Base-by-base conservation (phyloP, 2,888 invertebrate genomes). In the Zootermopsis nevadensis region DNA sequence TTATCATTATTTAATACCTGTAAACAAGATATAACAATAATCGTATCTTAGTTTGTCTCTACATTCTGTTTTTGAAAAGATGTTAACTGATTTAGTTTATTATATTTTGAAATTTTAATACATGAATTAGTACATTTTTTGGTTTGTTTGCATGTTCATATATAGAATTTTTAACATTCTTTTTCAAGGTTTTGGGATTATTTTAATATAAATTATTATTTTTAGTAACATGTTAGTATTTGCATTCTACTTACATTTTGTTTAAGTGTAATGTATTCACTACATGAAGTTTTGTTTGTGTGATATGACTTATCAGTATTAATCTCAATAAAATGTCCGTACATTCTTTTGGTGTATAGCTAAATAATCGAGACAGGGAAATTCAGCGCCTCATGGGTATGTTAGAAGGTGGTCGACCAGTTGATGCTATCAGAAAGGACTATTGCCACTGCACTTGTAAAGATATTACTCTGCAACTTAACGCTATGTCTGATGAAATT, bases 371-470 rank as follows among this genome's bases (percentile, higher is more conserved):
- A 87, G 94, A 95, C 86, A 92, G 92, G 87, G 96, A 96, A 91
- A 94, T 96, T 86, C 88, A 91, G 53, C 91, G 95, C 72, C 89
- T 96, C 27, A 93, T 92, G 87, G 92, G 92, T 85, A 89, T 95
- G 88, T 89, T 95, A n/a, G 92, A 94, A 88, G 95, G 94, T 77
- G 95, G 95, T 2, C 91, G 95, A 85, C 94, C 95, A 0, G 87
- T 93, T 19, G 88, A 90, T 80, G 93, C 93, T 1, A 88, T 94
- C 60, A 92, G 90, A 81, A 93, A 92, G 88, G 95, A 95, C 86
- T 94, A 93, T 87, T 93, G 92, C 86, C 12, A 12, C 1, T 93
- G 91, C 86, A 92, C 91, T 86, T 93, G 91, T 86, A 92, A 91
- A 86, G 92, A 91, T 86, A 89, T 92, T 76, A 80, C 48, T 85